These are phyloP conservation scores for Cheilosia variabilis DNA, from an alignment of 2,888 invertebrate genomes.

Conservation along the genomic window DNA sequence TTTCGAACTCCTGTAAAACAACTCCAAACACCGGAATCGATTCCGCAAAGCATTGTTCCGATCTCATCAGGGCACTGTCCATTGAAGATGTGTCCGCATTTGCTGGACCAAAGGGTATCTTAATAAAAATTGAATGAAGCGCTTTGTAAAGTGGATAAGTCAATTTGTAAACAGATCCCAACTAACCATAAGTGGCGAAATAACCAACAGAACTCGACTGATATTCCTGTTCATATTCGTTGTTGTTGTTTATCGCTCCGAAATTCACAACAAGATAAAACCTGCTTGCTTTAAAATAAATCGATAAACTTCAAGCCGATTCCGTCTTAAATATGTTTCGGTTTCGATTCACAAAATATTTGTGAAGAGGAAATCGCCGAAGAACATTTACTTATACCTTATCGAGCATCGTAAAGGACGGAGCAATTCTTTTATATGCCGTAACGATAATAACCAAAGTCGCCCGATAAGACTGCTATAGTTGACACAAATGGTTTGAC, in stretches of 20 bases:
- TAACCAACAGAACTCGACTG: no score
- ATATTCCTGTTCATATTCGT: not conserved
- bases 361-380: no score
- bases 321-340: constrained; percentile 13
- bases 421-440: not conserved
- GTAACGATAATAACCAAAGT: not conserved
- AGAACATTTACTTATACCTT: not conserved
- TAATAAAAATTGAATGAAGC: no score
- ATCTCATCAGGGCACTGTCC: not conserved
- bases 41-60: not conserved
- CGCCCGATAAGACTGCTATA: not conserved
- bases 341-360: no score
- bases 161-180: no score
- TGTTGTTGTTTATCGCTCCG: not conserved
- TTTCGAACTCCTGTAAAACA: not conserved
- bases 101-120: not conserved
- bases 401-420: constrained; percentile 13
- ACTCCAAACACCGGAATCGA: not conserved
- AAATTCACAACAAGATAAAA: not conserved
- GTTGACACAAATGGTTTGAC: not conserved
- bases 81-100: not conserved
- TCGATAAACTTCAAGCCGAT: not conserved
- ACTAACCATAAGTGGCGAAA: no score
- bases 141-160: no score
- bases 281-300: not conserved